These are phyloP conservation scores for Aulostomus chinensis DNA, from an alignment of 2,797 vertebrate genomes.

Conservation along the genomic window DNA sequence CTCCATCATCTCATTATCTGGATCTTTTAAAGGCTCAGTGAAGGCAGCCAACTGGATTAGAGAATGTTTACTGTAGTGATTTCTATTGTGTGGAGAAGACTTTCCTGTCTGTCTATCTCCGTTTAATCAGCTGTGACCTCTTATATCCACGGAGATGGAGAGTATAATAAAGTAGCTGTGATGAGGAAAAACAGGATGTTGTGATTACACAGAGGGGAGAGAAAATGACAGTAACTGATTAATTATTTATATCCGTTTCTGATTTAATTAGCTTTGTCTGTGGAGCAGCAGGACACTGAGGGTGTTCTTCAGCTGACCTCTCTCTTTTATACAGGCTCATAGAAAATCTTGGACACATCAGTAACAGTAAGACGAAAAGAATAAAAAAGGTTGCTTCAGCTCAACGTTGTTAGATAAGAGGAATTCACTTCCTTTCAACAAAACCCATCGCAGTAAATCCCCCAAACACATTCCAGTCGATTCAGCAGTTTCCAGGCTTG, in stretches of 20 bases:
- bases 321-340: no score
- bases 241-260: not conserved
- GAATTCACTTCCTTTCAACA: no score
- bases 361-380: no score
- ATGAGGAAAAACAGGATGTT: not conserved
- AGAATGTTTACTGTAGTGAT: conserved; percentile 22
- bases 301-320: no score
- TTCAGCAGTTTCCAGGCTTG: no score
- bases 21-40: conserved; percentile 14
- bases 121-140: conserved; percentile 13
- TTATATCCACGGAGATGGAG: not conserved
- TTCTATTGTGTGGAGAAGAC: conserved; percentile 10
- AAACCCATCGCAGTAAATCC: no score
- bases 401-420: no score
- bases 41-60: conserved; percentile 33
- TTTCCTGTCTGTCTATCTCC: conserved; percentile 3
- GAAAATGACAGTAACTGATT: not conserved
- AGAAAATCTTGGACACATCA: no score
- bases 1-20: conserved; percentile 15
- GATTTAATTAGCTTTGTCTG: no score
- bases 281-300: no score
- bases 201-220: not conserved
- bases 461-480: no score
- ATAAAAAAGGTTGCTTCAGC: no score
- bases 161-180: not conserved